phyloP scores from a whole-genome alignment of 2,797 vertebrate species.

The Pampus argenteus region DNA sequence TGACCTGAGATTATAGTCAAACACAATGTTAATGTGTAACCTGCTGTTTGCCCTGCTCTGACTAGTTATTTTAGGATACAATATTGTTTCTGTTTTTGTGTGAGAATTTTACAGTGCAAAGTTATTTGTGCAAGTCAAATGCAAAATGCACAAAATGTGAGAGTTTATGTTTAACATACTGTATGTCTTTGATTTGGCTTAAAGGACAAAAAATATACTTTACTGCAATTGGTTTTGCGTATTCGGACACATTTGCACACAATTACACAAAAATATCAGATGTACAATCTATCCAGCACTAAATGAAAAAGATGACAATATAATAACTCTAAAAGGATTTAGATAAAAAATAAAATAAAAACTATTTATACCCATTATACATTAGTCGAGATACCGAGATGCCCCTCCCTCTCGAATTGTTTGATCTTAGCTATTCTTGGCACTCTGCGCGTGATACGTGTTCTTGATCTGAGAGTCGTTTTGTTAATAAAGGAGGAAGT shows the following conservation, averaged over 20 bases:
- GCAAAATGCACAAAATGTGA: background rate
- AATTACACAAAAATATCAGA: background rate
- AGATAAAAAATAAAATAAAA: background rate
- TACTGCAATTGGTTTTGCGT: background rate
- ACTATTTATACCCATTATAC: background rate
- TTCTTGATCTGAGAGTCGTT: constrained; percentile 56
- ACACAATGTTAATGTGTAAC: constrained; percentile 22
- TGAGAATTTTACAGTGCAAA: background rate
- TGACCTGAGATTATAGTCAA: constrained; percentile 13
- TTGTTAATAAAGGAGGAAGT: constrained; percentile 70
- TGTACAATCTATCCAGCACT: background rate
- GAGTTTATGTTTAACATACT: background rate
- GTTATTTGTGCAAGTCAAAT: background rate
- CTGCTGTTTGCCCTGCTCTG: constrained; percentile 8
- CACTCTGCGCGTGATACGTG: constrained; percentile 38
- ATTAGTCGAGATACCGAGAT: constrained; percentile 14
- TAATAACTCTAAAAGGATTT: constrained; percentile 3
- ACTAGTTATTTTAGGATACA: constrained; percentile 25
- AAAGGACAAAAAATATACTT: background rate
- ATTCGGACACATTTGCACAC: background rate
- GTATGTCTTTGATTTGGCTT: background rate
- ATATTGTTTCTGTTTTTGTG: background rate
- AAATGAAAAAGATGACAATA: background rate
- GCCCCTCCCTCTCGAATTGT: constrained; percentile 31
- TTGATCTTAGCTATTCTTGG: constrained; percentile 49